These are phyloP conservation scores for Omphaloscelis lunosa DNA, from an alignment of 2,888 invertebrate species.

Conservation along the genomic window DNA sequence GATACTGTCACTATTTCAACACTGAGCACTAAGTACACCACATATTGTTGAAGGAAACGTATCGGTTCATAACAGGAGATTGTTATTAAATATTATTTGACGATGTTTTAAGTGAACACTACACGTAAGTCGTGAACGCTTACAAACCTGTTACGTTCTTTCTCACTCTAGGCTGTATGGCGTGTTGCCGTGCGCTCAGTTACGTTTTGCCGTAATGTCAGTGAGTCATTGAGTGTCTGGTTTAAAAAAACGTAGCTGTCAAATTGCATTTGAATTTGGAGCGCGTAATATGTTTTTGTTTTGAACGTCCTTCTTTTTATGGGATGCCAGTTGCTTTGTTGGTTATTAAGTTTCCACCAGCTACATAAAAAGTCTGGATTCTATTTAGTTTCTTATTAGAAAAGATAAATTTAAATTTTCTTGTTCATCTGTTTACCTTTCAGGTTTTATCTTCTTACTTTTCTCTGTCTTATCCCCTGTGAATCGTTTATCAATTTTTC, in stretches of 20 bases:
- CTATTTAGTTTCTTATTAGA: constrained; percentile 33
- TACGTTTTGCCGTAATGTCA: constrained; percentile 56
- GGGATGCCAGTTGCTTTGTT: not conserved
- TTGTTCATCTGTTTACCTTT: not conserved
- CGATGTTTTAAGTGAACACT: constrained; percentile 79
- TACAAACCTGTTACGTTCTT: constrained; percentile 84
- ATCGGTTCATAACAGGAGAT: constrained; percentile 77
- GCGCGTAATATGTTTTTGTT: constrained; percentile 24
- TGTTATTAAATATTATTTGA: constrained; percentile 83
- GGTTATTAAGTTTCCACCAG: constrained; percentile 1
- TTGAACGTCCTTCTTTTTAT: not conserved
- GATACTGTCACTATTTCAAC: constrained; percentile 74
- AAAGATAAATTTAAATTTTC: not conserved
- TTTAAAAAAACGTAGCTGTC: constrained; percentile 33
- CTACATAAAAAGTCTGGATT: constrained; percentile 2
- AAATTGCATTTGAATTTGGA: constrained; percentile 49
- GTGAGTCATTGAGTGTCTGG: constrained; percentile 43
- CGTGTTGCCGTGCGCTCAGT: constrained; percentile 75
- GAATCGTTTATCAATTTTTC: not conserved
- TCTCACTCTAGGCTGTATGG: constrained; percentile 77
- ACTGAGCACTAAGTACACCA: constrained; percentile 70
- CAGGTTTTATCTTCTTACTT: not conserved
- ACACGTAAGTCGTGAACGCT: constrained; percentile 73
- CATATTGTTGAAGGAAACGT: constrained; percentile 72
- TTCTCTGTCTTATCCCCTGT: not conserved